Evolutionary conservation across 1,140 invertebrate genomes (phyloP).

Genomic region (Tetragonula clypearis): DNA sequence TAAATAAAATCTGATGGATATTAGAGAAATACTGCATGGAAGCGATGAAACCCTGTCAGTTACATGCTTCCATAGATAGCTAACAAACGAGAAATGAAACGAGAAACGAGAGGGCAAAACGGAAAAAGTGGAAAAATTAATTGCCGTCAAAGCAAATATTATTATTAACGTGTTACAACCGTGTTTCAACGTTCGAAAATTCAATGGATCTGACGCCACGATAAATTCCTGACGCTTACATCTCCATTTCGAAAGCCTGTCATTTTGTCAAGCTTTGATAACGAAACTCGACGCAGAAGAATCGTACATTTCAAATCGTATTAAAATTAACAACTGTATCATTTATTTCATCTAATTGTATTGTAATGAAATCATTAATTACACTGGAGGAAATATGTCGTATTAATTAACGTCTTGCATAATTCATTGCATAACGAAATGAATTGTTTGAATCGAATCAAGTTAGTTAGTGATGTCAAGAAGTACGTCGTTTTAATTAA

Average conservation of each 20-base stretch:
- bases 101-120: neutral
- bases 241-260: no score
- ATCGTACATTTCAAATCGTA: neutral
- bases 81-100: neutral
- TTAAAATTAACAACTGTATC: neutral
- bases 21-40: neutral
- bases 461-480: neutral
- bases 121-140: neutral
- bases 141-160: no score
- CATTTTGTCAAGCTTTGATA: no score
- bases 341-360: no score
- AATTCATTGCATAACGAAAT: neutral
- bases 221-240: no score
- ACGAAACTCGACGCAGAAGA: no score
- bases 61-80: no score
- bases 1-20: neutral
- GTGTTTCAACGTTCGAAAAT: no score
- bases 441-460: neutral
- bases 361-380: no score
- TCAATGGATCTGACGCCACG: no score
- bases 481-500: neutral
- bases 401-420: neutral
- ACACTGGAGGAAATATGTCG: neutral
- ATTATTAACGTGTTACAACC: no score
- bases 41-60: neutral